Evolutionary conservation across 2,797 vertebrate genomes (phyloP), one percentile per base, ranked within the genome.

Genomic region (Rhinatrema bivittatum): DNA sequence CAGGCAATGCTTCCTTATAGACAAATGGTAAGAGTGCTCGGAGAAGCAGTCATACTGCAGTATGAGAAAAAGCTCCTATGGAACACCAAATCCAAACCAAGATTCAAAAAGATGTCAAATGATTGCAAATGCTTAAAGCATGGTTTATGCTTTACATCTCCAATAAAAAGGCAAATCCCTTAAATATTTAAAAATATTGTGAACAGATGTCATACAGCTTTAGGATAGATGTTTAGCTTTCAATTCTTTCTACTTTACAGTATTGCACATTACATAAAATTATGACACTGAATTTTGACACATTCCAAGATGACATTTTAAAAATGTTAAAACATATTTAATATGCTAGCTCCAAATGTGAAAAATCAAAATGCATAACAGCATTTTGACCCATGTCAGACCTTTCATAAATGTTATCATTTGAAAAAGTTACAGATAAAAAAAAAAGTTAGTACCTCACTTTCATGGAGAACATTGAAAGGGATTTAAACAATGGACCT

Each of bases 131-230:
- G 5, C 9, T 38, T 18, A 54, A 46, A 3, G 1, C 30, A 38
- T 45, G 22, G 2, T 26, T 57, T 35, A 18, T 3, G 25, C 36
- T n/a, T 27, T n/a, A 22, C 3, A 13, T 24, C 27, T 44, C 35
- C 21, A 21, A 30, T 8, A 41, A 35, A 53, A 64, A 40, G 9
- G 38, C n/a, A n/a, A n/a, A n/a, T n/a, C 46, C 4, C 16, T 13
- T 17, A 16, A 38, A 36, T 9, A 26, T n/a, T 20, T 64, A 53
- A 12, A 3, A 27, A 21, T 5, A 16, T 8, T 50, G 6, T 53
- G n/a, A n/a, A n/a, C n/a, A n/a, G n/a, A n/a, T n/a, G n/a, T n/a
- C n/a, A n/a, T n/a, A n/a, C n/a, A 23, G 8, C 25, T 16, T 29
- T 22, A 47, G 40, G 5, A 31, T 7, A 11, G 36, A 5, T 4